Percentiles rank a stretch among this genome's conserved stretches.
Evolutionary conservation across 53 echinoderm and acorn worm species (phyloP).

Genomic region (Echinometra lucunter): DNA sequence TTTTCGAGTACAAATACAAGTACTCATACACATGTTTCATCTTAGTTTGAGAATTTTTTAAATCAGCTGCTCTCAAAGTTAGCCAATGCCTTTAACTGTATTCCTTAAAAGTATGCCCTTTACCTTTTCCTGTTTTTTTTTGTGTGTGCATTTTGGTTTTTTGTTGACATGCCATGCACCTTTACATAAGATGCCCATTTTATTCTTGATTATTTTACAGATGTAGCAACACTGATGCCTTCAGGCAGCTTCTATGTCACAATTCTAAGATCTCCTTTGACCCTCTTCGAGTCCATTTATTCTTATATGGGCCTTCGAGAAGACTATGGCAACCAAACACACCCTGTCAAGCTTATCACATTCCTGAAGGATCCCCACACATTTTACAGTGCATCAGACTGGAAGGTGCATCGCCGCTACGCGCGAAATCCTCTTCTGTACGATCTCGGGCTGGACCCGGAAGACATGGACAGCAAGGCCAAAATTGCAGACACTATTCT

Average conservation of each 20-base stretch:
- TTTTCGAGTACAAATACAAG: no score
- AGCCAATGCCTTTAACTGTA: no score
- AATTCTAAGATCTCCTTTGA: slow-evolving; percentile 63
- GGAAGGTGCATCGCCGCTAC: slow-evolving; percentile 54
- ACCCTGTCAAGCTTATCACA: background rate
- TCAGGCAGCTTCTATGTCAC: slow-evolving; percentile 61
- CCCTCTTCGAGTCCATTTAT: slow-evolving; percentile 68
- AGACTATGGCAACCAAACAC: slow-evolving; percentile 28
- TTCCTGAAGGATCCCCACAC: slow-evolving; percentile 55
- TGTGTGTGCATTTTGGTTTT: no score
- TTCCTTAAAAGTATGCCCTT: no score
- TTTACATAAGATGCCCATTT: background rate
- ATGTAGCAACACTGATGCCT: slow-evolving; percentile 65
- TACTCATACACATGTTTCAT: no score
- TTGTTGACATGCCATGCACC: background rate
- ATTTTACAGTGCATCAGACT: slow-evolving; percentile 53
- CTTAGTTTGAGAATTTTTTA: no score
- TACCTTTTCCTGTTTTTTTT: no score
- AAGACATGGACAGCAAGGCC: slow-evolving; percentile 45
- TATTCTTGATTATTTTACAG: slow-evolving; percentile 22
- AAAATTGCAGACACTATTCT: slow-evolving; percentile 54
- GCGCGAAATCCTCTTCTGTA: slow-evolving; percentile 67
- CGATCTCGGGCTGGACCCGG: slow-evolving; percentile 67
- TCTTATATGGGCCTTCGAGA: slow-evolving; percentile 55
- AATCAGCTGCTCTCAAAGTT: no score